A percentile compares a stretch with the other conserved stretches of the same genome.
Evolutionary conservation across 1,140 invertebrate genomes (phyloP).

Genomic region (Solenopsis fugax): DNA sequence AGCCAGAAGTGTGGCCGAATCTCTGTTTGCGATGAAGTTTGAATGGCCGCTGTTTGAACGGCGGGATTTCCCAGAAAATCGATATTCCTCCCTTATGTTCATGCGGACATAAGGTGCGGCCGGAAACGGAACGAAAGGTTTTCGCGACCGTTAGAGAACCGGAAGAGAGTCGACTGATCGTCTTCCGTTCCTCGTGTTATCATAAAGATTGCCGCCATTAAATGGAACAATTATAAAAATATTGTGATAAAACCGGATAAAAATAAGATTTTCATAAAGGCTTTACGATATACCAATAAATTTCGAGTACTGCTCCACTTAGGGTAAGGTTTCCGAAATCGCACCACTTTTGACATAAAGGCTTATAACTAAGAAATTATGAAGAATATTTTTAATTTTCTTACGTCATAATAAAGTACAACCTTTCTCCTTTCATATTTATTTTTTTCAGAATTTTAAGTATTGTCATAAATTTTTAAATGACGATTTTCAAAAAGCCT

Average conservation of each 20-base stretch:
- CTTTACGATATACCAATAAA: background rate
- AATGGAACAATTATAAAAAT: constrained; percentile 4
- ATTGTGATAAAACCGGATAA: background rate
- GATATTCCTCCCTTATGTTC: constrained; percentile 38
- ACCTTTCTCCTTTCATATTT: no score
- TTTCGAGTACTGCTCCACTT: no score
- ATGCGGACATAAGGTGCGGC: background rate
- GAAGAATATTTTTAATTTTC: no score
- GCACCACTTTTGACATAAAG: no score
- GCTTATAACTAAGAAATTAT: no score
- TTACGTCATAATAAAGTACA: no score
- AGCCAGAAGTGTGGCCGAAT: constrained; percentile 47
- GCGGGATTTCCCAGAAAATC: constrained; percentile 38
- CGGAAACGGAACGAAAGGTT: background rate
- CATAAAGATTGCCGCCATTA: background rate
- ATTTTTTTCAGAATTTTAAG: no score
- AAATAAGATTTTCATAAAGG: background rate
- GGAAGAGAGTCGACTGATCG: constrained; percentile 9
- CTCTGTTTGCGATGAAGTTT: constrained; percentile 77
- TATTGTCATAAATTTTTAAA: no score
- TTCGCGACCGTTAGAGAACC: background rate
- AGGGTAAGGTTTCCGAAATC: no score
- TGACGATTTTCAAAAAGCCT: no score
- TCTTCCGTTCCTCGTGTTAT: background rate
- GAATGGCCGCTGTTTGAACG: constrained; percentile 69